These are phyloP conservation scores for Drosophila eohydei DNA, from an alignment of 2,888 invertebrate species.

Conservation along the genomic window DNA sequence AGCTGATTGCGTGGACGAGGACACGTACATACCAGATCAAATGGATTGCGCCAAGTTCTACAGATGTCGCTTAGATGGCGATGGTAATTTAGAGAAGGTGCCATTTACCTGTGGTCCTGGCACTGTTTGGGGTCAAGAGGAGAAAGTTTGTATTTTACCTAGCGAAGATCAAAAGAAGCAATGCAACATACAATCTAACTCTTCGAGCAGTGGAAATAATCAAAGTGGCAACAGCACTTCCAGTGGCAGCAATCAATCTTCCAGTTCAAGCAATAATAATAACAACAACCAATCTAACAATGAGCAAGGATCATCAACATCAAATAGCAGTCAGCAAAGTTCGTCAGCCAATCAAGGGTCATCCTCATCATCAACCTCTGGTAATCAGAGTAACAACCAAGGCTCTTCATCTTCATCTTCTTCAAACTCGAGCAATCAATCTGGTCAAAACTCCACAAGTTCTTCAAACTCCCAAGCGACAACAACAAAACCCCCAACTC, in stretches of 20 bases:
- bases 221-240: slow-evolving; percentile 34
- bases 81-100: slow-evolving; percentile 85
- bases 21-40: slow-evolving; percentile 84
- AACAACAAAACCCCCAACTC: slow-evolving; percentile 68
- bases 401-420: slow-evolving; percentile 39
- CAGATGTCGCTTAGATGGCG: slow-evolving; percentile 86
- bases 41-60: slow-evolving; percentile 87
- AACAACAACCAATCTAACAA: slow-evolving; percentile 43
- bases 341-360: slow-evolving; percentile 23
- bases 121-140: slow-evolving; percentile 87
- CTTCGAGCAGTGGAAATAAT: slow-evolving; percentile 26
- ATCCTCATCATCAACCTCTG: slow-evolving; percentile 36
- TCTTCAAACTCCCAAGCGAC: slow-evolving; percentile 22
- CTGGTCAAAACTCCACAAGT: slow-evolving; percentile 34
- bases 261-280: slow-evolving; percentile 24
- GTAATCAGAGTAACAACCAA: slow-evolving; percentile 55
- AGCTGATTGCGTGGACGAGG: slow-evolving; percentile 82
- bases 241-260: slow-evolving; percentile 40
- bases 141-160: slow-evolving; percentile 86
- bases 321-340: slow-evolving; percentile 41
- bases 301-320: slow-evolving; percentile 41
- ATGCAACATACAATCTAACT: slow-evolving; percentile 59
- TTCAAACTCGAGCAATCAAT: slow-evolving; percentile 48
- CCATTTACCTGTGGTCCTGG: slow-evolving; percentile 87
- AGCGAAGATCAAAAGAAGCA: slow-evolving; percentile 76